phyloP scores from a whole-genome alignment of 2,797 vertebrate genomes.

The Chaunax sp. region DNA sequence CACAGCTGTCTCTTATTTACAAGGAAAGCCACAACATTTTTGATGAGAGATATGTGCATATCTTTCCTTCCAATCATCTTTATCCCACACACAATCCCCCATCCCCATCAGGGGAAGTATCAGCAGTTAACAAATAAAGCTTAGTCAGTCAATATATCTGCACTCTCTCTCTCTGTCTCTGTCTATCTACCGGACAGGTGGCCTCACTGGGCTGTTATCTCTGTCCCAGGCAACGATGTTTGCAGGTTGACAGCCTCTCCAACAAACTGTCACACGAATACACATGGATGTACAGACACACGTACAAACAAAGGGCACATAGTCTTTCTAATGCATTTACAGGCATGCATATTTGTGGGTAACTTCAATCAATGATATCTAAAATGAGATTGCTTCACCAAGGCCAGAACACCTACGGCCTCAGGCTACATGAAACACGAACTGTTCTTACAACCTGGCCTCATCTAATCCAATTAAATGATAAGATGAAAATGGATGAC shows the following conservation, averaged over 20 bases:
- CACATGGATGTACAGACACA: conserved; percentile 29
- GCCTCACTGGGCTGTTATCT: conserved; percentile 65
- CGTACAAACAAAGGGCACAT: conserved; percentile 45
- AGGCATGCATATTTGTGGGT: conserved; percentile 61
- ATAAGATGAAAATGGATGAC: conserved; percentile 67
- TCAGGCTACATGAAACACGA: conserved; percentile 55
- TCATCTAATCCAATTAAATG: conserved; percentile 71
- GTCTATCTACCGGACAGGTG: conserved; percentile 63
- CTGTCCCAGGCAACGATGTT: conserved; percentile 47
- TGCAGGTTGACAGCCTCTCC: conserved; percentile 55
- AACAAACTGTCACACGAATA: conserved; percentile 42
- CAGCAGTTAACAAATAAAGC: conserved; percentile 57
- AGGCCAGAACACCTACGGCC: conserved; percentile 60
- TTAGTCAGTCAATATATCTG: conserved; percentile 63
- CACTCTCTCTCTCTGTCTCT: conserved; percentile 71
- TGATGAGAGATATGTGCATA: conserved; percentile 35
- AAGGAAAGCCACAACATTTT: conserved; percentile 39
- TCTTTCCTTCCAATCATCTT: conserved; percentile 51
- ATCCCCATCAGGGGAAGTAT: conserved; percentile 56
- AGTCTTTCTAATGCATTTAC: conserved; percentile 42
- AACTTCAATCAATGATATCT: conserved; percentile 71
- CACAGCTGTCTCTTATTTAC: conserved; percentile 53
- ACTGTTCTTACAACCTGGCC: conserved; percentile 54
- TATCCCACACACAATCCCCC: conserved; percentile 34
- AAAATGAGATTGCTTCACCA: conserved; percentile 53